Base-by-base conservation (phyloP, 2,113 vertebrate genomes). In the Gopherus evgoodei region DNA sequence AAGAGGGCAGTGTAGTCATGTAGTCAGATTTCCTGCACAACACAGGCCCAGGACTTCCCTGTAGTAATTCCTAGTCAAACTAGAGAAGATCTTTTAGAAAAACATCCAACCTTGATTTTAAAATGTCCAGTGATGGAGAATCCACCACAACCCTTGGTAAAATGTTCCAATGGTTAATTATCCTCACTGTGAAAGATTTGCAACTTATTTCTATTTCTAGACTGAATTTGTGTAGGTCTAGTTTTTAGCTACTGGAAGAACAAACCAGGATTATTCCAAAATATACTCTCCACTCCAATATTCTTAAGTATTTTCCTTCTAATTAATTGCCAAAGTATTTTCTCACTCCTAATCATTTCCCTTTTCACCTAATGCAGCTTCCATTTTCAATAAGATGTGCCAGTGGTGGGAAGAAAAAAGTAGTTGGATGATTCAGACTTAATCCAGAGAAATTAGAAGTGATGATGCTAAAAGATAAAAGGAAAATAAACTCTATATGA, bases 211-310 rank as follows among this genome's bases (percentile, higher is more conserved):
- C 38, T 69, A 38, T 69, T n/a, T 69, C 35, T 69, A 69, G 62
- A 69, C 8, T 69, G 35, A 69, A n/a, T 69, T 69, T 69, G 31
- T 69, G 65, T 38, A 69, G 17, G 19, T n/a, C 59, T 65, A 35
- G 13, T 14, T 65, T 69, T 69, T 69, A n/a, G 17, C 35, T 38
- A 0, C 44, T 83, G 83, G 38, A 59, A 81, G 90, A 96, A 91
- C 79, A 90, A 93, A 90, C 83, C 81, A 65, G 89, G 89, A 93
- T 95, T 96, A 90, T 83, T 90, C 83, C n/a, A 19, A 54, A 88
- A n/a, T 31, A 75, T 88, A 88, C 65, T 83, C 88, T 95, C 86
- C 5, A 90, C 89, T 88, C 84, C 38, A 83, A 81, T 19, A 31
- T 0, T 9, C 2, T 22, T 42, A 2, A 1, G 17, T 54, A 31